Base-by-base conservation (phyloP, 92 coral and sea anemone species). In the Palythoa grandiflora region DNA sequence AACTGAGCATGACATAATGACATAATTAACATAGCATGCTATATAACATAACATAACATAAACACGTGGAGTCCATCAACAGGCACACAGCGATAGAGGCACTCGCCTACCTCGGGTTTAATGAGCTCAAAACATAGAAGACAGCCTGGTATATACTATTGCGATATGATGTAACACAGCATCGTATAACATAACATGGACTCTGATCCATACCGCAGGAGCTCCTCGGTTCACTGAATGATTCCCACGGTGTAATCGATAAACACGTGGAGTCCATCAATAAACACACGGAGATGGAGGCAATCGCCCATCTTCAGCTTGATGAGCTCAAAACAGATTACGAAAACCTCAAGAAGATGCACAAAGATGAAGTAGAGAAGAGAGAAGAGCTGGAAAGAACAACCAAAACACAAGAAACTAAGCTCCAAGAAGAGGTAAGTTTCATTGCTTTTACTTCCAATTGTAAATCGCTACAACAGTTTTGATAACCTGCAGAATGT, bases 31-130 rank as follows among this genome's bases (percentile, higher is more conserved):
- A 28, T 28, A 28, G 28, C 28, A 28, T 28, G 28, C 28, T 28
- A 28, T 28, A 88, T 79, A 91, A 84, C 77, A 55, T 55, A 54
- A 54, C 12, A 14, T 54, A 55, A 55, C 12, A 8, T 6, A 55
- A 1, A 5, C 70, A n/a, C 70, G 70, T 55, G 61, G 61, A 55
- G 61, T 63, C 70, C 70, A 63, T 63, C 39, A 96, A 85, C 77
- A 95, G 95, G 73, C 98, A 92, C 87, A 89, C 87, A 2, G 97
- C 95, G 89, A 65, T 87, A 16, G 98, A 96, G 83, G 93, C 93
- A 11, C 71, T 92, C 53, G 93, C 91, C 35, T 94, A 93, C 75
- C 89, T 93, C 52, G 97, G 93, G 80, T 80, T 96, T 73, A 98
- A 95, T 79, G 96, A 96, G 75, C 74, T 80, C 28, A 44, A 95